Conservation (phyloP, 2,888 invertebrate genomes). For the Andrena camellia region DNA sequence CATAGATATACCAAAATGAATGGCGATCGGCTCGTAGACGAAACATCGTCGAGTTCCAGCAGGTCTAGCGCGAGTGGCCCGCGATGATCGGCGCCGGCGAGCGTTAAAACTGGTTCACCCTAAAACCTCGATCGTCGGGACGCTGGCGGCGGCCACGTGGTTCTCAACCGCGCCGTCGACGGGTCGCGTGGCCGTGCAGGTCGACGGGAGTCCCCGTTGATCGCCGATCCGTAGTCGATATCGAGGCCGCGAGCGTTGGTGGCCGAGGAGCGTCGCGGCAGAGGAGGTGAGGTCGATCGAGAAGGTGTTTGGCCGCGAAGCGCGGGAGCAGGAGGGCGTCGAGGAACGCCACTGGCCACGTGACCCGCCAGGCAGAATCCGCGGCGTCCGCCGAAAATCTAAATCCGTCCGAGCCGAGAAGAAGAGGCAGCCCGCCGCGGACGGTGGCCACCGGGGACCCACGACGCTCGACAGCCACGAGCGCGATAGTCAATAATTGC, state of each 20-base stretch:
- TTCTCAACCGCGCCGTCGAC: slow-evolving; percentile 27
- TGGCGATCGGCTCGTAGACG: too few relatives aligned
- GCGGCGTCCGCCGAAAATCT: slow-evolving; percentile 83
- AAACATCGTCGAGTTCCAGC: too few relatives aligned
- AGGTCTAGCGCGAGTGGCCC: background rate
- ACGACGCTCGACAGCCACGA: slow-evolving; percentile 52
- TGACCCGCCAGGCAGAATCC: slow-evolving; percentile 77
- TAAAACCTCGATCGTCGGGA: slow-evolving; percentile 38
- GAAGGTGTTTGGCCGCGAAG: slow-evolving; percentile 29
- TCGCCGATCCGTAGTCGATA: slow-evolving; percentile 25
- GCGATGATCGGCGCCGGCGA: background rate
- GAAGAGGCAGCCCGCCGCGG: slow-evolving; percentile 59
- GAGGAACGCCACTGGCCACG: slow-evolving; percentile 65
- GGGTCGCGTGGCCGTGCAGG: background rate
- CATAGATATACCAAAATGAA: too few relatives aligned
- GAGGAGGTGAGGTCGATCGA: slow-evolving; percentile 12
- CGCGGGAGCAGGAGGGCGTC: slow-evolving; percentile 31
- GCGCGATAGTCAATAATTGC: slow-evolving; percentile 82
- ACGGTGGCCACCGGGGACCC: slow-evolving; percentile 64
- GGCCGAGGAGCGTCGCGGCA: background rate
- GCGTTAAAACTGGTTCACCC: slow-evolving; percentile 50
- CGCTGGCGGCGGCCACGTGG: slow-evolving; percentile 25
- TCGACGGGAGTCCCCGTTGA: background rate
- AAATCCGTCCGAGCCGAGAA: slow-evolving; percentile 83
- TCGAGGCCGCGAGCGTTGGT: slow-evolving; percentile 15